Base-by-base conservation (phyloP, 2,888 invertebrate genomes). In the Acleris literana region DNA sequence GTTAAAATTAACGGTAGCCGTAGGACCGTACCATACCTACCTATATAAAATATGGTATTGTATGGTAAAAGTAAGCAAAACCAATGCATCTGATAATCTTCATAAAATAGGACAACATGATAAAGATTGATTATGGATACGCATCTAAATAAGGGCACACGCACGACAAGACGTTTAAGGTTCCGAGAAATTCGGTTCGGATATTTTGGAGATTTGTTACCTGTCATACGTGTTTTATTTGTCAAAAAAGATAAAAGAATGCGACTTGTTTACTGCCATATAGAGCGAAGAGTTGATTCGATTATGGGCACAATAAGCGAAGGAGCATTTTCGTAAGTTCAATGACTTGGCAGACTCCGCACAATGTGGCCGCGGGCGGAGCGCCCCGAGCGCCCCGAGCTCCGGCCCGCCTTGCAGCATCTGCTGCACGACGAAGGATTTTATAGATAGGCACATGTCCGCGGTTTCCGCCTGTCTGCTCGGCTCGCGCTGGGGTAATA, bases 241-340 rank as follows among this genome's bases (percentile, higher is more conserved):
- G 77, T 77, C 77, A 82, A 82, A 86, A 86, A 76, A 80, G 79
- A 79, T 79, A 82, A 81, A 83, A 82, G 82, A 81, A 82, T 79
- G 80, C 82, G 76, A 76, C 82, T 76, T 83, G 82, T 82, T 85
- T 81, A 83, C 85, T 85, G 75, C 90, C 90, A 83, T 90, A 88
- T 86, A 87, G 82, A 90, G 88, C 78, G 81, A 84, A 74, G 81
- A 77, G 82, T 83, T 86, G 85, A 89, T 87, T 90, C 89, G 88
- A 90, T 92, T 92, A 90, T 90, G 91, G 90, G 75, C 85, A 90
- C 88, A 90, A 88, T 90, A 85, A 88, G 87, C 82, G 82, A 86
- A 85, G 82, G 85, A 87, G 80, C 85, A 86, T 91, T 92, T 92
- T 91, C 76, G 91, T 86, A 84, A 87, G 92, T 90, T 92, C 91